Percentiles rank a stretch among this genome's conserved stretches.
Evolutionary conservation across 2,888 invertebrate species (phyloP).

Genomic region (Mesochorus sp.): DNA sequence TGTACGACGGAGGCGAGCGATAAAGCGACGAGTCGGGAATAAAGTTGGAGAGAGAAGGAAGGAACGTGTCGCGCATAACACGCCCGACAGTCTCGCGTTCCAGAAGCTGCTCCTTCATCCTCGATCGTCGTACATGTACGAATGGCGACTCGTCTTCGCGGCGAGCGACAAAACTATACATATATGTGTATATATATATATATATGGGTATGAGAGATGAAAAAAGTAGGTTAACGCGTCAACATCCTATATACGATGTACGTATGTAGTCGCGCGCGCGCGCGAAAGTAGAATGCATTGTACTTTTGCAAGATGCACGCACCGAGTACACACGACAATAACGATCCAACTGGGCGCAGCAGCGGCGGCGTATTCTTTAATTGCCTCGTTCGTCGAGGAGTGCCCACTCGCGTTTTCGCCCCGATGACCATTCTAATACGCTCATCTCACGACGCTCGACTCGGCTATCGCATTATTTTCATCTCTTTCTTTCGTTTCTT

Average conservation of each 20-base stretch:
- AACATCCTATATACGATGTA: no score
- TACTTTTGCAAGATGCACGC: no score
- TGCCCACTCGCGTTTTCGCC: slow-evolving; percentile 68
- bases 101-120: background rate
- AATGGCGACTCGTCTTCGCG: no score
- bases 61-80: slow-evolving; percentile 4
- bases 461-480: background rate
- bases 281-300: no score
- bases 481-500: background rate
- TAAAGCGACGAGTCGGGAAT: slow-evolving; percentile 12
- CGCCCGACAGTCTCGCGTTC: slow-evolving; percentile 14
- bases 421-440: slow-evolving; percentile 63
- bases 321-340: no score
- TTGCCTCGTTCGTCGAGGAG: slow-evolving; percentile 66
- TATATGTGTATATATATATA: no score
- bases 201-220: no score
- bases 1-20: slow-evolving; percentile 23
- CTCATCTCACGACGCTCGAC: slow-evolving; percentile 50
- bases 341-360: slow-evolving; percentile 73
- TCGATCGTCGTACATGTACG: no score
- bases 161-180: no score
- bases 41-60: slow-evolving; percentile 32
- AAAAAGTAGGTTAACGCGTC: no score
- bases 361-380: no score
- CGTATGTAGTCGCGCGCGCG: no score